Evolutionary conservation across 1,140 invertebrate genomes (phyloP).

Genomic region (Chlorops oryzae): DNA sequence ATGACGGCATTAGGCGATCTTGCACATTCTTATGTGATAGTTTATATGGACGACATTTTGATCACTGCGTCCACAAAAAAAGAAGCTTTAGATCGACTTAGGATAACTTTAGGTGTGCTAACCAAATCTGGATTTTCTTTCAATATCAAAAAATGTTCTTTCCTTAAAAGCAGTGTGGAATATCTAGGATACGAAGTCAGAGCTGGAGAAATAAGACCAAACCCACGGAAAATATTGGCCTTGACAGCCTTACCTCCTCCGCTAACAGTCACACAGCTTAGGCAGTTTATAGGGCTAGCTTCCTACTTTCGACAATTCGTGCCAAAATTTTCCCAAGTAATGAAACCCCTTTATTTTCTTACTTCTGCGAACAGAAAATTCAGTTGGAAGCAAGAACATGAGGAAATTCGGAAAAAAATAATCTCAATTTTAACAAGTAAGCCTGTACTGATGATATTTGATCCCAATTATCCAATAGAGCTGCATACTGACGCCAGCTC

Average conservation of each 20-base stretch:
- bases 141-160: not conserved
- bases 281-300: constrained; percentile 11
- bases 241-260: no score
- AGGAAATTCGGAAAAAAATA: no score
- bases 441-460: no score
- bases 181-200: not conserved
- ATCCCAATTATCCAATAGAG: no score
- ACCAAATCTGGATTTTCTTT: not conserved
- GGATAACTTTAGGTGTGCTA: not conserved
- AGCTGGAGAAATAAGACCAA: not conserved
- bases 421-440: no score
- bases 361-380: constrained; percentile 1
- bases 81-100: not conserved
- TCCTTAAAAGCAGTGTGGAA: not conserved
- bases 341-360: constrained; percentile 10
- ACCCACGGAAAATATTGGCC: not conserved
- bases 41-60: no score
- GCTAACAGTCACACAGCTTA: constrained; percentile 13
- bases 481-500: not conserved
- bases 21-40: not conserved
- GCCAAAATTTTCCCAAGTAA: constrained; percentile 1
- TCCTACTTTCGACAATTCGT: constrained; percentile 18
- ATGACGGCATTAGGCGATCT: not conserved
- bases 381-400: constrained; percentile 1
- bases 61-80: not conserved